Evolutionary conservation across 2,113 vertebrate genomes (phyloP).

Genomic region (Glaucidium brasilianum): DNA sequence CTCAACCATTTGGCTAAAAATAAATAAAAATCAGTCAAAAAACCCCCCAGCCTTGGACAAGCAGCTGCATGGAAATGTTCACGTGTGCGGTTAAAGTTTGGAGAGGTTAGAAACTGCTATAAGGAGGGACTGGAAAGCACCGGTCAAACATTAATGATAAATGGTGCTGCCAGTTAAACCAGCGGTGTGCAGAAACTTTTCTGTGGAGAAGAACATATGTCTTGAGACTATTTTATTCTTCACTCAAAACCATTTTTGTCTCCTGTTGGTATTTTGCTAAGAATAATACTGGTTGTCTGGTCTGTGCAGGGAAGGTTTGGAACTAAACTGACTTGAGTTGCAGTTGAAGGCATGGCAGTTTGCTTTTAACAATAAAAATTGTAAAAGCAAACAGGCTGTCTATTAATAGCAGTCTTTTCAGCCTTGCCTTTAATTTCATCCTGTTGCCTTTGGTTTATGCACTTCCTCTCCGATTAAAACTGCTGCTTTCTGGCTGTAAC

Average conservation of each 20-base stretch:
- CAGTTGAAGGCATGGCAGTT: background rate
- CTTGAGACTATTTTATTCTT: background rate
- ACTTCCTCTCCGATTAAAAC: background rate
- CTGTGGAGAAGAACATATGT: accelerated
- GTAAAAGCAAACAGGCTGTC: background rate
- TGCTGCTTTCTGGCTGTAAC: background rate
- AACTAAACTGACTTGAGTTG: background rate
- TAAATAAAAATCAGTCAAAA: background rate
- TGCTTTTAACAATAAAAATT: background rate
- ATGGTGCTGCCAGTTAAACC: background rate
- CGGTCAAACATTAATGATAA: background rate
- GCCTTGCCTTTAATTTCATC: background rate
- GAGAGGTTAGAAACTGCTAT: background rate
- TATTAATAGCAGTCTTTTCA: slow-evolving; percentile 23
- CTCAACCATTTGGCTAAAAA: background rate
- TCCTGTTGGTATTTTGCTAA: background rate
- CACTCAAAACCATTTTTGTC: background rate
- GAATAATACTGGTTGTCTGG: background rate
- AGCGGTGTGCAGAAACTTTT: background rate
- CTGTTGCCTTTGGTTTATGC: slow-evolving; percentile 9
- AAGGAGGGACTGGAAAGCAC: background rate
- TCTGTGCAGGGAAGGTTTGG: background rate
- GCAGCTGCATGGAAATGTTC: background rate
- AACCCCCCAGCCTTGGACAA: background rate
- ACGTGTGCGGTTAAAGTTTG: background rate